Base-by-base conservation (phyloP, 2,888 invertebrate species). In the Oscheius sp. region DNA sequence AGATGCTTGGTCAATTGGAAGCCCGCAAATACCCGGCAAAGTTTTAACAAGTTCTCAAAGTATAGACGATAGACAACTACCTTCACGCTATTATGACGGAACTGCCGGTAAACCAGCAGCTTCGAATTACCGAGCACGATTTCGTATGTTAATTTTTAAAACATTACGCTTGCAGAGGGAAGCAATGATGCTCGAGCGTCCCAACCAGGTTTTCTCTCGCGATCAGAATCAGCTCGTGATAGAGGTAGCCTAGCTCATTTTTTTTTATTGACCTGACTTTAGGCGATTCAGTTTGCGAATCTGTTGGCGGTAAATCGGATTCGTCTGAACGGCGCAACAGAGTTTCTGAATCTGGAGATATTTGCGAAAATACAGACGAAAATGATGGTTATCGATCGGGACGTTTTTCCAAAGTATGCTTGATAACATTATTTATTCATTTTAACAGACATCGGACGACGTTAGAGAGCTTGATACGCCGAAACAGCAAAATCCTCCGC, bases 81-180 rank as follows among this genome's bases (percentile, higher is more conserved):
- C 79, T 32, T 66, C 78, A 33, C 79, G 79, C 32, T 79, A 77
- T 47, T 79, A 71, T 67, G 75, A 76, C 36, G 75, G 70, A 14
- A 54, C 67, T 12, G 50, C 45, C 14, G 64, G 50, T 26, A 50
- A 49, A 2, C 59, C 49, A 9, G 41, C 59, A 6, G 32, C 33
- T 8, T 28, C 22, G 2, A 38, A 61, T 30, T 67, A 67, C 44
- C 63, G 50, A 32, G 33, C 67, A 2, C 62, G 67, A 47, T 70
- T 70, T 64, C 70, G 70, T 70, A n/a, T 63, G 70, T 22, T 14
- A 17, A 22, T n/a, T n/a, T 30, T 51, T 32, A 6, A 49, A 49
- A 26, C 24, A 12, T 56, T 44, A 14, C 5, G 4, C 12, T 28
- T 72, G n/a, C 63, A 72, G 72, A 70, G 36, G 69, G 72, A 12